A percentile compares a stretch with the other conserved stretches of the same genome.
These are phyloP conservation scores for Myotis pilosus DNA, from an alignment of 2,797 vertebrate species.

Conservation along the genomic window DNA sequence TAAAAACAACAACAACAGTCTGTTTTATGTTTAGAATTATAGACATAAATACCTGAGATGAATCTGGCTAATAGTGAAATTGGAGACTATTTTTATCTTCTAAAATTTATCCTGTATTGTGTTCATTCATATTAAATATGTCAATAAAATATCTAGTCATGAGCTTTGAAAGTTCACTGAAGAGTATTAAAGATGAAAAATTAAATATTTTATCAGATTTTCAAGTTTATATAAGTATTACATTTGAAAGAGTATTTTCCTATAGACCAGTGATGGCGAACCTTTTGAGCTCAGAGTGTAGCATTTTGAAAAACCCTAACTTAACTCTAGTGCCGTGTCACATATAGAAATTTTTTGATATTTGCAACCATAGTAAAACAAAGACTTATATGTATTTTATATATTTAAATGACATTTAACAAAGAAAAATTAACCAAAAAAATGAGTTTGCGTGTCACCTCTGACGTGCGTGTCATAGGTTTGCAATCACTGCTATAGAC, in stretches of 20 bases:
- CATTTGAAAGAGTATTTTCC: neutral
- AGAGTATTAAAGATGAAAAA: conserved; percentile 5
- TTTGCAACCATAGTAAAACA: no score
- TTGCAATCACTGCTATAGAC: neutral
- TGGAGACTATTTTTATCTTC: neutral
- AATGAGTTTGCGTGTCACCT: no score
- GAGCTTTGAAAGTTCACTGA: neutral
- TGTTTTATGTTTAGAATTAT: conserved; percentile 36
- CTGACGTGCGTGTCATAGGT: no score
- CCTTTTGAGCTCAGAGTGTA: no score
- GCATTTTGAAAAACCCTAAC: no score
- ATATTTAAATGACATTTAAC: no score
- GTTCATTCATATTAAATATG: conserved; percentile 26
- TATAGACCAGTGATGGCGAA: neutral
- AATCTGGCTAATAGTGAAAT: neutral
- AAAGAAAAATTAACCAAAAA: no score
- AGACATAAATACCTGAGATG: neutral
- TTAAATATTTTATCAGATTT: neutral
- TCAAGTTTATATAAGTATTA: neutral
- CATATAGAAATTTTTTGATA: no score
- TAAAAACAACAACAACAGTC: neutral
- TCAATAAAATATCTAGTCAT: neutral
- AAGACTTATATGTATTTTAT: no score
- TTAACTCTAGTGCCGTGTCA: no score
- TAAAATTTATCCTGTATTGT: neutral